Base-by-base conservation (phyloP, 2,113 vertebrate genomes). In the Corythoichthys intestinalis region DNA sequence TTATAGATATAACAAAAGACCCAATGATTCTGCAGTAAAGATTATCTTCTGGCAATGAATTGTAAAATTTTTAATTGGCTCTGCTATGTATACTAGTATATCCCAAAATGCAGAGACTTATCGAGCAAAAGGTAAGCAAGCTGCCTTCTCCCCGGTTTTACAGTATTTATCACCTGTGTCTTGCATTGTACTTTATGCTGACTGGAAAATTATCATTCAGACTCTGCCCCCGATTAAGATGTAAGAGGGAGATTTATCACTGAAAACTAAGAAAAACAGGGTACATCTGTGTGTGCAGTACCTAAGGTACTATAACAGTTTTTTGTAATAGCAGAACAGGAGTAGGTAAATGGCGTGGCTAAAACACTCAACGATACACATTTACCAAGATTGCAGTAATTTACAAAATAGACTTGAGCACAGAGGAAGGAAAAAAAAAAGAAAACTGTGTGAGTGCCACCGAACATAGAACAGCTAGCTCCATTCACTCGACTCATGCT, bases 21-120 rank as follows among this genome's bases (percentile, higher is more conserved):
- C 28, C 65, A 73, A 60, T 67, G 12, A 47, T 59, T 38, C 4
- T 48, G 15, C 57, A 61, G 61, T 46, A 49, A 72, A 84, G 73
- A 91, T 79, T 68, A 80, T 80, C 71, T 78, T 50, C 50, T 76
- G 39, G 72, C 72, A 76, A 69, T 72, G 74, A 84, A 80, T 69
- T 80, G 79, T 85, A 85, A 81, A 83, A 77, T 82, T 86, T 75
- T 69, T 80, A 28, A 88, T 88, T 34, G 76, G 86, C 76, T 67
- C 28, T 65, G 72, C 82, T 75, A 71, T 87, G 50, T n/a, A 83
- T 83, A 28, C 20, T 28, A 28, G 20, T 28, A 86, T 69, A 75
- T 86, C 84, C 77, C 87, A 80, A 83, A 85, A 85, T 73, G 41
- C 37, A 61, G 35, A 83, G 85, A 89, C 71, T 81, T 91, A 87